Percentiles rank a stretch among this genome's conserved stretches.
Conservation (phyloP, 2,113 vertebrate genomes). For the Eulemur rufifrons region DNA sequence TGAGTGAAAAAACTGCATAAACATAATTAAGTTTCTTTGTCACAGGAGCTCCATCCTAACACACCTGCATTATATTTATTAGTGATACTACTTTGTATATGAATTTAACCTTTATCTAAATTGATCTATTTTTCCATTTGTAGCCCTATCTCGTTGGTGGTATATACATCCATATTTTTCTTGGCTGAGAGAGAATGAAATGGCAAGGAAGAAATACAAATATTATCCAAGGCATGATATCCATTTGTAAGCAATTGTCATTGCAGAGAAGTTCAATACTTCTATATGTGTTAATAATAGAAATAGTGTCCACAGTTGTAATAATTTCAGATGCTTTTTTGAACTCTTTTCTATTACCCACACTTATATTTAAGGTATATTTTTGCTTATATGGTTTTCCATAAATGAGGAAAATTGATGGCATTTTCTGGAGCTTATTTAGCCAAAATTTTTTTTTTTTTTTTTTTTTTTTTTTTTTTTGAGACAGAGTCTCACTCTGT, state of each 20-base stretch:
- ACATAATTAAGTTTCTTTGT: neutral
- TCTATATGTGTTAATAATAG: neutral
- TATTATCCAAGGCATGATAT: neutral
- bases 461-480: too few species aligned
- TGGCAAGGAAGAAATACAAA: neutral
- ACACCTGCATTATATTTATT: neutral
- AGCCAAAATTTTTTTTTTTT: neutral
- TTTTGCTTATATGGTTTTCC: neutral
- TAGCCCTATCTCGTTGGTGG: neutral
- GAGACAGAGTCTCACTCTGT: too few species aligned
- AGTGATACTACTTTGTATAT: neutral
- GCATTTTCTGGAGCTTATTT: neutral
- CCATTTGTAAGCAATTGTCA: neutral
- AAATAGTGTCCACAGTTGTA: neutral
- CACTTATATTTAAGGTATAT: neutral
- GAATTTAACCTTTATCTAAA: neutral
- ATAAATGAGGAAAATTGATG: neutral
- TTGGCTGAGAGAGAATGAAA: neutral
- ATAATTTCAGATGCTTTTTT: neutral
- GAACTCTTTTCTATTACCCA: neutral
- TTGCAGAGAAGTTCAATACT: neutral
- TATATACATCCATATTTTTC: neutral
- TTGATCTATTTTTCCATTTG: neutral
- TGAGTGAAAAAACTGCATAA: neutral
- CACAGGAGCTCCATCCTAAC: neutral